Evolutionary conservation across 2,888 invertebrate species (phyloP).

Genomic region (Cyrtodaria siliqua): DNA sequence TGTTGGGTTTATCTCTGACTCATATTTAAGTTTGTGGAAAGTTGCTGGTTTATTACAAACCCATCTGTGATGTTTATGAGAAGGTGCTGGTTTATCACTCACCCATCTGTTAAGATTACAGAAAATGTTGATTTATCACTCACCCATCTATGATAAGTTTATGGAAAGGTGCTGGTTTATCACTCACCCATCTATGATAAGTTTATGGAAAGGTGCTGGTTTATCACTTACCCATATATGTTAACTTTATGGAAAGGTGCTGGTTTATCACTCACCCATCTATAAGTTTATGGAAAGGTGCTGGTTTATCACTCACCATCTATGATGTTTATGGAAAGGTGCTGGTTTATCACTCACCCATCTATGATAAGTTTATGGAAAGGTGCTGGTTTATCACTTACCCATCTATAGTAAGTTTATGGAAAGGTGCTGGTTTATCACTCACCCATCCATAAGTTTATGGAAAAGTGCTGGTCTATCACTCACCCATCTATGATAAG

Average conservation of each 20-base stretch:
- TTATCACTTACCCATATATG: constrained; percentile 94
- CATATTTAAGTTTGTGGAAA: constrained; percentile 97
- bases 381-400: constrained; percentile 82
- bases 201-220: too few species aligned
- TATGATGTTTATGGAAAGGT: constrained; percentile 95
- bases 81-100: too few species aligned
- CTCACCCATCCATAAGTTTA: constrained; percentile 89
- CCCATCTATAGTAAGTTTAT: constrained; percentile 97
- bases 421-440: constrained; percentile 95
- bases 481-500: too few species aligned
- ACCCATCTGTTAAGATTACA: too few species aligned
- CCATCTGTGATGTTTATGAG: too few species aligned
- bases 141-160: constrained; percentile 97
- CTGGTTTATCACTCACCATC: constrained; percentile 90
- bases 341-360: constrained; percentile 96
- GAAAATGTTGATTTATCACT: constrained; percentile 16
- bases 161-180: constrained; percentile 95
- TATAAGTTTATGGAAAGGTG: too few species aligned
- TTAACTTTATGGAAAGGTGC: constrained; percentile 96
- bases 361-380: too few species aligned
- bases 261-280: constrained; percentile 97
- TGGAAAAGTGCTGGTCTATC: too few species aligned
- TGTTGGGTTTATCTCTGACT: constrained; percentile 87
- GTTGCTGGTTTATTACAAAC: constrained; percentile 97
- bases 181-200: too few species aligned